A percentile compares a stretch with the other conserved stretches of the same genome.
Evolutionary conservation across 2,113 vertebrate genomes (phyloP).

Genomic region (Corythoichthys haematopterus): DNA sequence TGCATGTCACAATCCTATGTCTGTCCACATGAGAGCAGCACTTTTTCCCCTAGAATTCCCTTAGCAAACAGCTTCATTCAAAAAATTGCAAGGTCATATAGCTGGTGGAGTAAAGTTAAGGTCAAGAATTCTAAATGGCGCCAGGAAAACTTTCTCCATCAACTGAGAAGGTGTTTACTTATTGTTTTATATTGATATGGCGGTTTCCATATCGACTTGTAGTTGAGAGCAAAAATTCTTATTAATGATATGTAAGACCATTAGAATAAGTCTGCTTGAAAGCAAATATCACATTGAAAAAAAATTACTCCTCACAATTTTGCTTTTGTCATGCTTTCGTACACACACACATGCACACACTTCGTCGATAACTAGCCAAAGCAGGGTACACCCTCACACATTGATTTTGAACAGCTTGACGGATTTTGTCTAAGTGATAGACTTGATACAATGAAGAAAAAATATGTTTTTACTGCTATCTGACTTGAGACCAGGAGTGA

Average conservation of each 20-base stretch:
- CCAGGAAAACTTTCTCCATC: neutral
- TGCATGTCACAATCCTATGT: constrained; percentile 14
- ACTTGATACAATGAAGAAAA: no score
- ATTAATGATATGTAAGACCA: neutral
- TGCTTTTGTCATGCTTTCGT: neutral
- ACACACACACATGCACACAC: no score
- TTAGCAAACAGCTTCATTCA: constrained; percentile 5
- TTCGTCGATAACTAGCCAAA: no score
- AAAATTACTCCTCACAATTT: neutral
- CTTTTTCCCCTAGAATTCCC: neutral
- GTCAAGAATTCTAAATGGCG: neutral
- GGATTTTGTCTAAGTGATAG: no score
- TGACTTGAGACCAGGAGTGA: no score
- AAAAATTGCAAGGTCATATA: neutral
- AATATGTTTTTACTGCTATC: neutral
- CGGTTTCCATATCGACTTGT: neutral
- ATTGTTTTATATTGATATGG: neutral
- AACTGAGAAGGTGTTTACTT: neutral
- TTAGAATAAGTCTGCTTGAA: neutral
- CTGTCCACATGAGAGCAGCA: neutral
- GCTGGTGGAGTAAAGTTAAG: neutral
- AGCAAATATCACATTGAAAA: neutral
- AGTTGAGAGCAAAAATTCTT: neutral
- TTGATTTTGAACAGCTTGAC: no score
- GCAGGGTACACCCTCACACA: no score